phyloP scores from a whole-genome alignment of 2,113 vertebrate species.

The Fukomys damarensis region DNA sequence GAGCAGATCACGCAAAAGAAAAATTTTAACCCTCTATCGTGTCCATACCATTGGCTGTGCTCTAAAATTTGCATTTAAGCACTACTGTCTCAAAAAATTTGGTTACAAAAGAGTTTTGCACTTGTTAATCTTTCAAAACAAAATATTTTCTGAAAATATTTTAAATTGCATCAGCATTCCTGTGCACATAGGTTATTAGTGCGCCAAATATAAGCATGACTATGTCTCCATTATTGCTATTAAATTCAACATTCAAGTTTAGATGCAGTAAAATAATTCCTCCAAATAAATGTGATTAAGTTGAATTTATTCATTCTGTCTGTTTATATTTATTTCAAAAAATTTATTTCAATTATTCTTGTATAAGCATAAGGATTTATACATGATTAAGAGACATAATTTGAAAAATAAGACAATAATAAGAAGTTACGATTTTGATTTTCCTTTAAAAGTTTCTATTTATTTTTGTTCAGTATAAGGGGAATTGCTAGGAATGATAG shows the following conservation, averaged over 20 bases:
- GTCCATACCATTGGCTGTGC: neutral
- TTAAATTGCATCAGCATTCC: neutral
- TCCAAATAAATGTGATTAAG: neutral
- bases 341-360: neutral
- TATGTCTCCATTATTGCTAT: neutral
- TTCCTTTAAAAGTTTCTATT: neutral
- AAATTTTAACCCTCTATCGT: neutral
- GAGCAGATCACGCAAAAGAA: neutral
- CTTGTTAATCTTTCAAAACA: neutral
- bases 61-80: neutral
- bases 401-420: neutral
- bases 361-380: neutral
- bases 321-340: slow-evolving; percentile 21
- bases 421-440: neutral
- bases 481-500: neutral
- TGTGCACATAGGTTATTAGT: neutral
- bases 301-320: neutral
- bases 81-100: neutral
- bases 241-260: neutral
- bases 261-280: neutral
- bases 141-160: neutral
- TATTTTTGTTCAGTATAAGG: slow-evolving; percentile 11
- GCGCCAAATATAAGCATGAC: neutral
- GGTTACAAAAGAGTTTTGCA: neutral
- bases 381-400: neutral